These are phyloP conservation scores for Procambarus clarkii DNA, from an alignment of 1,140 invertebrate species.

Conservation along the genomic window DNA sequence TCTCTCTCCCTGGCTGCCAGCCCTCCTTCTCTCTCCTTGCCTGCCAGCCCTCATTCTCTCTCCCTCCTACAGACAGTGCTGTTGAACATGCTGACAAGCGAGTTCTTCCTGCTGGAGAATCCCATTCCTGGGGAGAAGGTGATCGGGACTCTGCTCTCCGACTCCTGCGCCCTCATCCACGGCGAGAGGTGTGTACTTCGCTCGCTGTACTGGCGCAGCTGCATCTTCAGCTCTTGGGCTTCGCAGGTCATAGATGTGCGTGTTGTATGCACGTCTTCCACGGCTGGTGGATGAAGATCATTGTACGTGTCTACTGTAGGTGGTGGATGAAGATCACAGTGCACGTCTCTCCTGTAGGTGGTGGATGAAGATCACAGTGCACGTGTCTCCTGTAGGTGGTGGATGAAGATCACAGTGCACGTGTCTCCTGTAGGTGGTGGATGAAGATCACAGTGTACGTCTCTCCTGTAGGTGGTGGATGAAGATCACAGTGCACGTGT, in stretches of 20 bases:
- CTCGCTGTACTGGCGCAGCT: no score
- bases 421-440: neutral
- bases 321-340: no score
- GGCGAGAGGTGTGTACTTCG: conserved; percentile 75
- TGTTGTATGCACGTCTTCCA: no score
- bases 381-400: neutral
- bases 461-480: neutral
- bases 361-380: neutral
- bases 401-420: neutral
- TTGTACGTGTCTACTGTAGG: neutral
- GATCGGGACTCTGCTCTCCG: conserved; percentile 84
- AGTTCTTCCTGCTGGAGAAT: conserved; percentile 90
- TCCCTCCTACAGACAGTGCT: conserved; percentile 82
- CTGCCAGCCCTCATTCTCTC: neutral
- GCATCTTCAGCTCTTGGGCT: no score
- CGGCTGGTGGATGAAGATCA: neutral
- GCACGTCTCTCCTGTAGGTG: neutral
- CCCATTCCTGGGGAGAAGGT: conserved; percentile 84
- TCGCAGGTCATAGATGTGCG: no score
- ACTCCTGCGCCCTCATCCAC: conserved; percentile 80
- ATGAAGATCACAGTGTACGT: neutral
- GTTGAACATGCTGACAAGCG: conserved; percentile 92
- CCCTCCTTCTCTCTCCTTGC: neutral
- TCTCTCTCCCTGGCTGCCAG: neutral
- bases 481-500: neutral